Evolutionary conservation across 2,113 vertebrate genomes (phyloP), one percentile per base, ranked within the genome.

Genomic region (Festucalex cinctus): DNA sequence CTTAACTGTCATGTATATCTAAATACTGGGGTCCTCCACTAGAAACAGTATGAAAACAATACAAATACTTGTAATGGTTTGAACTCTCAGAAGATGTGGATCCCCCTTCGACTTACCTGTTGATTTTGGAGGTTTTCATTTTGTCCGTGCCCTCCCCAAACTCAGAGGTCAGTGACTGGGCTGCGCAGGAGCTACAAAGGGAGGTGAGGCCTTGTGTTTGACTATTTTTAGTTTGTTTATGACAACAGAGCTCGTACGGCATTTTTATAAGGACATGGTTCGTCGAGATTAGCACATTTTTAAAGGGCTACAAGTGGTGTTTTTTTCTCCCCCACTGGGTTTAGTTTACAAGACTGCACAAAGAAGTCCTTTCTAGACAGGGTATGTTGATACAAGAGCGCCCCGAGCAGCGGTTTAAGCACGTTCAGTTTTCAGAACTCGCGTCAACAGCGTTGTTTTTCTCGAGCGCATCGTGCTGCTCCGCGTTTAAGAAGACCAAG

Each of bases 91-190:
- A 22, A 64, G 22, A 26, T 46, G 43, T 48, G 20, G 24, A 28
- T 28, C 17, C 53, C 68, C 54, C 67, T 43, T 32, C 14, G 16
- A 89, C 87, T 89, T 87, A 89, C 87, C 87, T 89, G 76, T 61
- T 9, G 9, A 56, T 57, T 78, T 22, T 19, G 79, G 70, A 53
- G 84, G 61, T 71, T 53, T 82, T 63, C 72, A 46, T 63, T 44
- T 61, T 63, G 68, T 4, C 53, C 75, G 49, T 8, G 68, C 68
- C 71, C 56, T 56, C 59, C 65, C 59, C 74, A 24, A 26, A 56
- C 13, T 14, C 13, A 6, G 14, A 28, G 26, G 6, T 26, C 6
- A 0, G 1, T 41, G 59, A 32, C 57, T 14, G 36, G n/a, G 16
- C 20, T 41, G 36, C 37, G 13, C n/a, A 9, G 24, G 26, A 28